These are phyloP conservation scores for Corythornis madagascariensis DNA, from an alignment of 2,113 vertebrate genomes.

Conservation along the genomic window DNA sequence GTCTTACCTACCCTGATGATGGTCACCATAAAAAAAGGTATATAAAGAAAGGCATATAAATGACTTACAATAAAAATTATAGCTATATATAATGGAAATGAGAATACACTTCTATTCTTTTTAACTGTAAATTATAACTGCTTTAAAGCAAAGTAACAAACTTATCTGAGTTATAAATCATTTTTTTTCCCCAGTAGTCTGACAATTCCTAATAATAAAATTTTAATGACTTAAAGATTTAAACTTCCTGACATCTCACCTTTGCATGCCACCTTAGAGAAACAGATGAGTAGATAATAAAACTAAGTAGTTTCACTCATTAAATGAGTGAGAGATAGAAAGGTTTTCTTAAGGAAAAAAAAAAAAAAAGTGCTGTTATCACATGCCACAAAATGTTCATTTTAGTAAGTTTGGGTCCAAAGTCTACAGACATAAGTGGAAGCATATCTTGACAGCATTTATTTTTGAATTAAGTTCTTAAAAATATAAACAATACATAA, in stretches of 20 bases:
- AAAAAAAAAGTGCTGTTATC: neutral
- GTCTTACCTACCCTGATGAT: no score
- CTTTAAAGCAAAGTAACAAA: neutral
- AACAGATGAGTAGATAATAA: neutral
- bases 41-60: neutral
- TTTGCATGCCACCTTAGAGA: neutral
- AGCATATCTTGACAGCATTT: neutral
- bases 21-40: no score
- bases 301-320: neutral
- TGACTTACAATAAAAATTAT: neutral
- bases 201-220: neutral
- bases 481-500: neutral
- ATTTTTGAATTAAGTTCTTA: neutral
- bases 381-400: neutral
- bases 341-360: neutral
- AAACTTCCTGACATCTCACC: neutral
- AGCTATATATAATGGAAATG: neutral
- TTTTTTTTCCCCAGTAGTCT: neutral
- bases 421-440: neutral
- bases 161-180: neutral
- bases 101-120: neutral
- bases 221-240: neutral
- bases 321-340: neutral
- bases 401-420: neutral
- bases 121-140: neutral